These are phyloP conservation scores for Agrotis ipsilon DNA, from an alignment of 2,888 invertebrate genomes.

Conservation along the genomic window DNA sequence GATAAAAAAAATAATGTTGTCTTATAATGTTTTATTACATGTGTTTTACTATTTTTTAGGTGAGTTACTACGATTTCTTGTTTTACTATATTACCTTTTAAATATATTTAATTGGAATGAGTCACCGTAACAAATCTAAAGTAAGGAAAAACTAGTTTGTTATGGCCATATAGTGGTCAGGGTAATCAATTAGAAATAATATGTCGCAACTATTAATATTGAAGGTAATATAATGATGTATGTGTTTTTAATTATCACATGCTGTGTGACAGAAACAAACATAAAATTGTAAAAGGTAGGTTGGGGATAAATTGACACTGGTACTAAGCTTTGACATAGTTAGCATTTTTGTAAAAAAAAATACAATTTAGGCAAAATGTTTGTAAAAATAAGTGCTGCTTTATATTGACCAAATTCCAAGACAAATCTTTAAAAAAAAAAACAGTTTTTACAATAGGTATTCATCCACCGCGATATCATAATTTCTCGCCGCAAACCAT, in stretches of 20 bases:
- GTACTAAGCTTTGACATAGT: no score
- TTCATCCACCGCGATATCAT: not conserved
- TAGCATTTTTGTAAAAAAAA: no score
- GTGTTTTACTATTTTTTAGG: no score
- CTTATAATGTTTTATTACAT: not conserved
- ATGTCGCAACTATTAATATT: conserved; percentile 25
- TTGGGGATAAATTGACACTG: conserved; percentile 7
- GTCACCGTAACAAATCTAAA: conserved; percentile 28
- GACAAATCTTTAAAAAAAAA: no score
- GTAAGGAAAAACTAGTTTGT: conserved; percentile 26
- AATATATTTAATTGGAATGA: conserved; percentile 19
- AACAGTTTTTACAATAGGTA: no score
- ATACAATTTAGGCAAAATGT: no score
- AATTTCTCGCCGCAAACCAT: not conserved
- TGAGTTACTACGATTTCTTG: not conserved
- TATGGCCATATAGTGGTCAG: conserved; percentile 23
- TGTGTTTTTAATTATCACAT: conserved; percentile 25
- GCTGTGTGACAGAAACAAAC: not conserved
- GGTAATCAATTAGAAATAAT: conserved; percentile 35
- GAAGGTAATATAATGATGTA: conserved; percentile 21
- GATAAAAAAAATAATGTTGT: no score
- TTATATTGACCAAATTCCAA: no score
- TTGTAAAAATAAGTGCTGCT: no score
- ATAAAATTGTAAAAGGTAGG: not conserved
- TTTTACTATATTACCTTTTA: not conserved